Evolutionary conservation across 2,113 vertebrate species (phyloP), one percentile per base, ranked within the genome.

Genomic region (Scomber colias): DNA sequence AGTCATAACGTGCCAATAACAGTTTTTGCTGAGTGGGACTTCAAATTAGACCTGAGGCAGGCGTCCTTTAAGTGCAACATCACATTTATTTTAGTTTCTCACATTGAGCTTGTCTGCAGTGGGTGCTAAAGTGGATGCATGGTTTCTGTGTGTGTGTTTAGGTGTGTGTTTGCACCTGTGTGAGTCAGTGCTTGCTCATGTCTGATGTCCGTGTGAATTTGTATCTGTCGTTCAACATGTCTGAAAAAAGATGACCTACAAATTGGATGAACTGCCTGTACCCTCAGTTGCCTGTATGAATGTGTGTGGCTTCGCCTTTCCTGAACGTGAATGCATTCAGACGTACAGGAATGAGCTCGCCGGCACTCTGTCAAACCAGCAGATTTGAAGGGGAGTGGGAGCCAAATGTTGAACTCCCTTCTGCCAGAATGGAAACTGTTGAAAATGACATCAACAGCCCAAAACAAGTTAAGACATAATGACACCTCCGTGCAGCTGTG

Each of bases 281-380:
- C 19, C 5, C 45, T 56, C 55, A 72, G 45, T 50, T 11, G 46
- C 19, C n/a, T 21, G 24, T 14, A 64, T 35, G 15, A 48, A 48
- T 35, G 75, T 13, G 40, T 4, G 3, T 0, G 0, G 48, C 77
- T 46, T 51, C 7, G 10, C 15, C 48, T 78, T 31, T 72, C 35
- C 35, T n/a, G 24, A 3, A 61, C 61, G 24, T 6, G 45, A 19
- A 67, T 11, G n/a, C 55, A 27, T 19, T 72, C 70, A 57, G 76
- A 71, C 45, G 16, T 21, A 30, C 40, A 53, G 56, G 35, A 44
- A 13, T 7, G 27, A 77, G 30, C 68, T 68, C 50, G n/a, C 74
- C 68, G 68, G 81, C 81, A 53, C 65, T 65, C 49, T 46, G 67
- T 84, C 79, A 90, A 79, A 60, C 46, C 54, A 66, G 80, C 87